Evolutionary conservation across 2,113 vertebrate species (phyloP), one percentile per base, ranked within the genome.

Genomic region (Etheostoma spectabile): DNA sequence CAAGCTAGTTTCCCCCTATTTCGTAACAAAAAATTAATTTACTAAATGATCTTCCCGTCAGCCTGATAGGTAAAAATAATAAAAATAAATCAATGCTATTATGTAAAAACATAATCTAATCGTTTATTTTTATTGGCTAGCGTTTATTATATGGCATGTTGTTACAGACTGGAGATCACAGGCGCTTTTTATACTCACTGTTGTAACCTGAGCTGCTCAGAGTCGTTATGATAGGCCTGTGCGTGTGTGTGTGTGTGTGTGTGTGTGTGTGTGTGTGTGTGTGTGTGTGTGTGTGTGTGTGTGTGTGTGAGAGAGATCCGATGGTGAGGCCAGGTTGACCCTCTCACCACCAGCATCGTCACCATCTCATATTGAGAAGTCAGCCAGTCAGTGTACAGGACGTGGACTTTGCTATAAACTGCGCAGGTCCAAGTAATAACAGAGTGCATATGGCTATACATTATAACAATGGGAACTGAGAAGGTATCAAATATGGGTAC

Each of bases 111-210:
- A 75, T 51, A 56, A 5, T 61, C 13, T 16, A 5, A 65, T 30
- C 30, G 49, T 69, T 80, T 22, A 13, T 52, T 76, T 80, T 68
- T 57, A 63, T 59, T 48, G 63, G 33, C 33, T 46, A 1, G 13
- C 71, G 60, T 67, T 67, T 49, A 56, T 42, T 79, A 61, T 19
- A 60, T 79, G 74, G 19, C 67, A 49, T 42, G 57, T 57, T 42
- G 30, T 15, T 42, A 16, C 53, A 45, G 15, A 27, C 14, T 61
- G 75, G 22, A 74, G 38, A 74, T 42, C 66, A 55, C n/a, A 71
- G 38, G n/a, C 22, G 18, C 8, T 38, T 80, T 69, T 51, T 30
- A 70, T 64, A 30, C 33, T 35, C 64, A 56, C 48, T 55, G 15
- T 15, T 69, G 62, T 30, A 24, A 63, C 56, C 49, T 68, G 74